phyloP scores from a whole-genome alignment of 2,113 vertebrate species.

The Motacilla tschutschensis region DNA sequence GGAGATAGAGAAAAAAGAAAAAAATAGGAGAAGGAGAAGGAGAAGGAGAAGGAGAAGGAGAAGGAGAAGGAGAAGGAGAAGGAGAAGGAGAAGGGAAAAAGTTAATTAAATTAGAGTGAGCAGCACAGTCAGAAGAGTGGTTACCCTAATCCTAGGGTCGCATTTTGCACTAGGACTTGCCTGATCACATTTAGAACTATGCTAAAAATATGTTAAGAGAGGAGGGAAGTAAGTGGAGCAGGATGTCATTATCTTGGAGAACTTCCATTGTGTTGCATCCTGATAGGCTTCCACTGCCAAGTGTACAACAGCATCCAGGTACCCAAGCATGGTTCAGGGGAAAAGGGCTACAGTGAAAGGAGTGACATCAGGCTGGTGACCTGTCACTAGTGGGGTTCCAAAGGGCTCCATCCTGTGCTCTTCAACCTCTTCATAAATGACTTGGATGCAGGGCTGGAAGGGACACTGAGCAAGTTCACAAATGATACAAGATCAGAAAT shows the following conservation, averaged over 20 bases:
- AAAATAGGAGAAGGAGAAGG: too few species aligned
- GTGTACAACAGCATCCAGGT: not conserved
- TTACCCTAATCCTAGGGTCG: not conserved
- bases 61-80: too few species aligned
- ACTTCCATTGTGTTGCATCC: not conserved
- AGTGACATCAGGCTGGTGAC: not conserved
- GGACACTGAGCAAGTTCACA: too few species aligned
- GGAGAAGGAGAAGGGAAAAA: too few species aligned
- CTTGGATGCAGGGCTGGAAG: not conserved
- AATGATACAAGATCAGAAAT: not conserved
- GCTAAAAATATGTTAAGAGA: not conserved
- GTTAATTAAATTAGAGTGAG: not conserved
- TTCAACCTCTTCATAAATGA: not conserved
- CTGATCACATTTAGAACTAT: not conserved
- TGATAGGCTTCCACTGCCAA: not conserved
- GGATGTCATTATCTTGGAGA: not conserved
- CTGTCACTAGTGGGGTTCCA: not conserved
- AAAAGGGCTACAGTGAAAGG: not conserved
- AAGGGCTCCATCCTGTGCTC: not conserved
- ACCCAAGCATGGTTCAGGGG: not conserved
- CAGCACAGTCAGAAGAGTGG: not conserved
- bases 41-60: too few species aligned
- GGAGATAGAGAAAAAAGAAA: fast-evolving
- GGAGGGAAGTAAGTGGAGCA: not conserved
- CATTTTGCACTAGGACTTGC: not conserved